These are phyloP conservation scores for pig (Sus scrofa) DNA, from an alignment of 2,113 vertebrate genomes.

Conservation along the genomic window T2T-Sscrofa CM000824.6:131209501-131210000, in stretches of 20 bases:
- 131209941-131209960: neutral
- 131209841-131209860: neutral
- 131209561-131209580: neutral
- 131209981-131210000: neutral
- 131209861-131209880: neutral
- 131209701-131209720: conserved; percentile 15
- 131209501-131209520: neutral
- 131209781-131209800: conserved; percentile 16
- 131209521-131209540: neutral
- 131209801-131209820: neutral
- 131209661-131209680: neutral
- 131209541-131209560: neutral
- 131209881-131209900: neutral
- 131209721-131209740: conserved; percentile 44
- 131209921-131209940: neutral
- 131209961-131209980: neutral
- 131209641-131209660: neutral
- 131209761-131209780: conserved; percentile 26
- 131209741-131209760: conserved; percentile 46
- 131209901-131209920: neutral
- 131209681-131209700: neutral
- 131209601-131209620: conserved; percentile 14
- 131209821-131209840: neutral
- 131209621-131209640: neutral
- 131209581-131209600: conserved; percentile 46